These are phyloP conservation scores for Columbina picui DNA, from an alignment of 2,113 vertebrate genomes.

Conservation along the genomic window DNA sequence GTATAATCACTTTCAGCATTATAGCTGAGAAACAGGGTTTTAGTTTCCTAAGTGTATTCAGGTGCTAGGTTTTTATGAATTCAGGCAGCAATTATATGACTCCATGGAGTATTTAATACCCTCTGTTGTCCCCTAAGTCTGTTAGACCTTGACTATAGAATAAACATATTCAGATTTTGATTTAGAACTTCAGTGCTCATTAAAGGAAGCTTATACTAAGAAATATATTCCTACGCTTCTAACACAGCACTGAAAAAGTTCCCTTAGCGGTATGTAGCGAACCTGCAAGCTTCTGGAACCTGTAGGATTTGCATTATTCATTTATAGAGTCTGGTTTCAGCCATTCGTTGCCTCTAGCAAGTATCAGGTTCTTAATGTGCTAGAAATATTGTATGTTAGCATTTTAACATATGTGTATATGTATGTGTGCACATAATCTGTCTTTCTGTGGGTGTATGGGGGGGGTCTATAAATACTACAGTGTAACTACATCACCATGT, in stretches of 20 bases:
- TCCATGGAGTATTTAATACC: neutral
- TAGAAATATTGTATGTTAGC: neutral
- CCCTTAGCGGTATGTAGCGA: neutral
- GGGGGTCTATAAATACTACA: neutral
- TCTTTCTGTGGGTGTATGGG: neutral
- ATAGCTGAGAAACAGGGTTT: neutral
- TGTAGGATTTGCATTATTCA: neutral
- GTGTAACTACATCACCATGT: neutral
- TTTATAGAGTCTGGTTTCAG: neutral
- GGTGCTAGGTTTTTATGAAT: neutral
- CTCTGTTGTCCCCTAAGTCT: neutral
- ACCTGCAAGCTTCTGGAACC: neutral
- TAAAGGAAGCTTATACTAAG: neutral
- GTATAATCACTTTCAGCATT: neutral
- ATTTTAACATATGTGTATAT: neutral
- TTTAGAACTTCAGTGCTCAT: neutral
- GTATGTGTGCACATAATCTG: rapidly evolving
- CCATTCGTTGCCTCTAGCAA: neutral
- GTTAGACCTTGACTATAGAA: neutral
- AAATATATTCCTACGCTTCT: neutral
- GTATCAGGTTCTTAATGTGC: neutral
- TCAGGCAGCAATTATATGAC: neutral
- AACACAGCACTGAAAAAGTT: neutral
- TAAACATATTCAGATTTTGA: neutral
- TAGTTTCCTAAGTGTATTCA: neutral